Base-by-base conservation (phyloP, 2,113 vertebrate genomes). In the Phainopepla nitens region DNA sequence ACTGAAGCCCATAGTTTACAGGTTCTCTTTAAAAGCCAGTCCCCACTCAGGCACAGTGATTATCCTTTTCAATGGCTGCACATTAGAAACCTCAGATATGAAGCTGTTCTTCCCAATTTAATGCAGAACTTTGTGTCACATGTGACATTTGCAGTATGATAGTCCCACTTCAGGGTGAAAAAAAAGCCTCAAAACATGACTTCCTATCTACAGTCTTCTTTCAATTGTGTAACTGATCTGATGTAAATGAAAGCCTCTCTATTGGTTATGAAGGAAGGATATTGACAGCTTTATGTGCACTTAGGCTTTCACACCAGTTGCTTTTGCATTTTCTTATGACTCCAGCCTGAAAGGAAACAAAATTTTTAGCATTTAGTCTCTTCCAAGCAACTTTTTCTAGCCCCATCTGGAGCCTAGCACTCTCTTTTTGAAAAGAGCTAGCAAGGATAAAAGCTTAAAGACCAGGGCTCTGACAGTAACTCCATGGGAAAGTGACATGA, bases 391-490 rank as follows among this genome's bases (percentile, higher is more conserved):
- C 21, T 84, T 42, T 73, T 95, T 69, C 73, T 79, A 82, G 14
- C 7, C 8, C 24, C 1, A 4, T 41, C 24, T 62, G 22, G 65
- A 88, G 53, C 17, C 0, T 0, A 71, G 28, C 7, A 50, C 7
- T 65, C 70, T 14, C 7, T 77, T 77, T 80, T 62, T 56, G 29
- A 81, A 77, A 80, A 60, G 35, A 81, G 7, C 6, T 47, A 39
- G 23, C 18, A 82, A 39, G 21, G n/a, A 20, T 21, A 73, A 84
- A 85, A 33, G 14, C 33, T 72, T 61, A 42, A 60, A 78, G 27
- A 51, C 17, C 41, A 42, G 27, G 13, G 18, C 17, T 44, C 39
- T 51, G 41, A 10, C 18, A 56, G 25, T 15, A 64, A 51, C 8
- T 10, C 8, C 66, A 56, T 16, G n/a, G 41, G 18, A 7, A 61